phyloP scores from a whole-genome alignment of 2,888 invertebrate genomes.

The Dysmachus trigonus region DNA sequence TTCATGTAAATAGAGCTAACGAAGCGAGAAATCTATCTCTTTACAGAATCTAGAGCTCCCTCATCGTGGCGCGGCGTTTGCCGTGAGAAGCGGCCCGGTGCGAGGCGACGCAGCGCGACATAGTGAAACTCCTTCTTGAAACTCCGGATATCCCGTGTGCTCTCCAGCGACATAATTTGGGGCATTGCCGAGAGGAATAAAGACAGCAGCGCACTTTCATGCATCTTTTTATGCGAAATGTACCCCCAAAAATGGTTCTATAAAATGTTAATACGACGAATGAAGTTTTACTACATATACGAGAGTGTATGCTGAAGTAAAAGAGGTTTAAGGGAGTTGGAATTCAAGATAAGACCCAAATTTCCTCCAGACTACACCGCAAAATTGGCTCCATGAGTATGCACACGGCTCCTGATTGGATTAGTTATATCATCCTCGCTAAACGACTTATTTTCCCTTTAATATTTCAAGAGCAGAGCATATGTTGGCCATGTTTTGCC shows the following conservation, averaged over 20 bases:
- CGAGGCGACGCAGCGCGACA: not conserved
- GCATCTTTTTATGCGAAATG: not conserved
- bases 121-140: not conserved
- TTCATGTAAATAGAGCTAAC: conserved; percentile 48
- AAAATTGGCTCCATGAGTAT: not conserved
- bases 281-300: not conserved
- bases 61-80: not conserved
- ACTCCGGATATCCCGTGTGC: not conserved
- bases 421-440: not conserved
- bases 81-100: not conserved
- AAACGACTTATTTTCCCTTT: not conserved
- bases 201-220: not conserved
- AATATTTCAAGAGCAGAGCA: not conserved
- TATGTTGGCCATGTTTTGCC: not conserved
- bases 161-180: not conserved
- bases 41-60: not conserved
- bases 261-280: not conserved
- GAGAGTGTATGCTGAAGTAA: not conserved
- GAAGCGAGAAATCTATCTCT: conserved; percentile 44
- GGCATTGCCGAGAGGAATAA: not conserved
- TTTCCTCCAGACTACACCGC: not conserved
- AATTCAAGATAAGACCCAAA: not conserved
- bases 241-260: not conserved
- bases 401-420: not conserved
- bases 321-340: not conserved